Evolutionary conservation across 2,797 vertebrate species (phyloP).

Genomic region (Parauchenoglanis ngamensis): DNA sequence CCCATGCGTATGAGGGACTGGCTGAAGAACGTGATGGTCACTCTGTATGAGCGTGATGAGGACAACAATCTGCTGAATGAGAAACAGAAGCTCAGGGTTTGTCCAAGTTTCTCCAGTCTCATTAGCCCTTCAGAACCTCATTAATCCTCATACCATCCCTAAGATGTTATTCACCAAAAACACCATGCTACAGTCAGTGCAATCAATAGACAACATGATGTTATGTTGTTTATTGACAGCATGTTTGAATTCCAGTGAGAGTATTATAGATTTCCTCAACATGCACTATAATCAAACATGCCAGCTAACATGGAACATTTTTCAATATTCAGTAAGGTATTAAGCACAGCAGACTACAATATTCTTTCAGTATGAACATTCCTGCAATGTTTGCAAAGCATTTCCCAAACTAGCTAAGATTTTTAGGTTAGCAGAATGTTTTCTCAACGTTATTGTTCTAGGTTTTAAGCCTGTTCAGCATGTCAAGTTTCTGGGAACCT

Average conservation of each 20-base stretch:
- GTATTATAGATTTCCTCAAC: background rate
- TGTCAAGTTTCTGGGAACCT: background rate
- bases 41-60: conserved; percentile 91
- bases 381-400: background rate
- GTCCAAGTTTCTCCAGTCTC: conserved; percentile 40
- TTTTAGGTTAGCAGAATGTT: background rate
- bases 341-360: background rate
- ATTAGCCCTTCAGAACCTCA: background rate
- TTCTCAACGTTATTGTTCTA: background rate
- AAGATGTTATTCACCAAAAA: background rate
- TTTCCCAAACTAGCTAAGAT: background rate
- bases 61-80: conserved; percentile 95
- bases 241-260: background rate
- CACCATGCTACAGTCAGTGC: background rate
- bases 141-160: background rate
- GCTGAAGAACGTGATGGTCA: conserved; percentile 98
- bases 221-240: conserved; percentile 8
- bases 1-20: conserved; percentile 99
- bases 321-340: background rate
- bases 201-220: conserved; percentile 11
- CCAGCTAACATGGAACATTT: conserved; percentile 1
- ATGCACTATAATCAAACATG: background rate
- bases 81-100: conserved; percentile 96
- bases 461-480: background rate
- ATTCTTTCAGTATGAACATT: background rate